These are phyloP conservation scores for Phenganax subtilis DNA, from an alignment of 92 coral and sea anemone genomes.

Conservation along the genomic window DNA sequence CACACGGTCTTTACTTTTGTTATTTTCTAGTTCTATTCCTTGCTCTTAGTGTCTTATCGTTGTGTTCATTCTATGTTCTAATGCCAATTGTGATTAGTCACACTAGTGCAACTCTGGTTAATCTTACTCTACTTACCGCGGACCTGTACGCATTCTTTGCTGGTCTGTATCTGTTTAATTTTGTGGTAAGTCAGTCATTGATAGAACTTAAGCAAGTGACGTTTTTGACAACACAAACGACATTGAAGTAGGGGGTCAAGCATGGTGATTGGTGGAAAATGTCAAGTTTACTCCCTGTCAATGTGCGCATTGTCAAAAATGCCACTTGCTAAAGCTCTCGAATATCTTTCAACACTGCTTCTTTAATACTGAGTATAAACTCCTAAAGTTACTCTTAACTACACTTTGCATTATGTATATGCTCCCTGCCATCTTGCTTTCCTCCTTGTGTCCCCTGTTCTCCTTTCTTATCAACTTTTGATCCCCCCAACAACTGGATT, in stretches of 20 bases:
- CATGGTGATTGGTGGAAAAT: no score
- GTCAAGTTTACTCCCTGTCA: no score
- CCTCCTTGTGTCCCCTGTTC: no score
- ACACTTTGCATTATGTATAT: no score
- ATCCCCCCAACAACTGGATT: background rate
- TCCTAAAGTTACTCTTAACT: background rate
- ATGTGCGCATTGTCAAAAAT: no score
- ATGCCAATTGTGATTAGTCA: slow-evolving; percentile 62
- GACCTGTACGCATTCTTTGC: slow-evolving; percentile 78
- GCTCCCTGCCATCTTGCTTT: no score
- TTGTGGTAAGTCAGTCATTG: slow-evolving; percentile 52
- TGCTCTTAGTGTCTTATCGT: slow-evolving; percentile 58
- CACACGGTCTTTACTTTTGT: background rate
- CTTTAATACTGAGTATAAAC: background rate
- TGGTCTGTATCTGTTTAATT: slow-evolving; percentile 76
- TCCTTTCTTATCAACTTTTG: background rate
- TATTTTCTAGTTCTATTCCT: slow-evolving; percentile 54
- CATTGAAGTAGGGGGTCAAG: no score
- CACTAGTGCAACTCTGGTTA: slow-evolving; percentile 89
- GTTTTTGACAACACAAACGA: no score
- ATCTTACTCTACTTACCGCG: slow-evolving; percentile 82
- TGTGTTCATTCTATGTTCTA: slow-evolving; percentile 67
- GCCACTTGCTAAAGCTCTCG: no score
- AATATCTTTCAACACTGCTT: background rate
- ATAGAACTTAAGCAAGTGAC: background rate